Base-by-base conservation (phyloP, 2,797 vertebrate genomes). In the Halcyon leucocephala region DNA sequence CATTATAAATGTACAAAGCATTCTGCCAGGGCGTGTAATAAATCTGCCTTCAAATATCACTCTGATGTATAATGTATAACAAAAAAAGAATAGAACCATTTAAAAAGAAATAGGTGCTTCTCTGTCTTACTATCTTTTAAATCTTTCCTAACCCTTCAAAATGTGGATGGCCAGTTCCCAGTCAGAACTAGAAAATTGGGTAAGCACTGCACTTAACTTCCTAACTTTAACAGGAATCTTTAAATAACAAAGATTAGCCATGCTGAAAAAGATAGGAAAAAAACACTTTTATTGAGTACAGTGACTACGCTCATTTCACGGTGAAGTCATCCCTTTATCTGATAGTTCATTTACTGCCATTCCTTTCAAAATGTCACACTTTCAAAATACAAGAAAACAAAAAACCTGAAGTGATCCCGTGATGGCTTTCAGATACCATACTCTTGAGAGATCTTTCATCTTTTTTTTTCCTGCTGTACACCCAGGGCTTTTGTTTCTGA, bases 1-100 rank as follows among this genome's bases (percentile, higher is more conserved):
- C 95, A 97, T 98, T 98, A 97, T 97, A 97, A 97, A 98, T 98
- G 93, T 95, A 94, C 92, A 98, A 97, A 97, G 95, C 83, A 94
- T 96, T 96, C 88, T 97, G 87, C 90, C 93, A 96, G 88, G 89
- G 71, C 95, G 91, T 90, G 96, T 97, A 97, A 97, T 97, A 98
- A 97, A 97, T 97, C 86, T 82, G 90, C 89, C 86, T 98, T 97
- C 95, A 97, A 90, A 95, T 97, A 97, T 96, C 94, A 84, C 92
- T 98, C 81, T 98, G 96, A 97, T 97, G 76, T 96, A 97, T 97
- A 95, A 97, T 97, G 97, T 95, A 97, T 96, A 97, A 97, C 85
- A 97, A 88, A 97, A 55, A 88, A 97, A 94, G 73, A 97, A 91
- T 94, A 82, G 90, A 97, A 90, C 52, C 42, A 79, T 83, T 93